Base-by-base conservation (phyloP, 1,140 invertebrate genomes). In the Oedothorax gibbosus region DNA sequence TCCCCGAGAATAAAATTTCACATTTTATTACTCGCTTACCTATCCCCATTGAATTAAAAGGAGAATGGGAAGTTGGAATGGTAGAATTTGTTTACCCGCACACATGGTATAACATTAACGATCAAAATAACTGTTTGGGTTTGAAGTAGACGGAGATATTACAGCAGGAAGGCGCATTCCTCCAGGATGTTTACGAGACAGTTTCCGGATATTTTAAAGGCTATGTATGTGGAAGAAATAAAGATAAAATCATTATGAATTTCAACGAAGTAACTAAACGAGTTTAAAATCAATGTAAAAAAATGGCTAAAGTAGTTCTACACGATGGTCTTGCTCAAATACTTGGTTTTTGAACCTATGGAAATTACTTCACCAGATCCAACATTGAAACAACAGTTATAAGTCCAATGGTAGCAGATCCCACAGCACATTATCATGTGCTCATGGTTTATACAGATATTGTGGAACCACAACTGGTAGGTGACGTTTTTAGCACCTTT, bases 391-490 rank as follows among this genome's bases (percentile, higher is more conserved):
- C 1, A 1, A n/a, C n/a, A 15, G 53, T 49, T 21, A 9, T 35
- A 60, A 76, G 73, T 57, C 73, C 73, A 57, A 57, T 76, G 14
- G 73, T 76, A 18, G 73, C 73, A 18, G 73, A 76, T 60, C 73
- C 73, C 8, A 60, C 7, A 35, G 9, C 53, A 14, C 10, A 51
- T 49, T 57, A 21, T 76, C 53, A 51, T 11, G 53, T 76, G 0
- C n/a, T 79, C 7, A 65, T 50, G n/a, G 60, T 79, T 15, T 79
- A 79, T 66, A 50, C 7, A 10, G 76, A 79, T 51, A 20, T 66
- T n/a, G 76, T 79, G 49, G 57, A 64, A 12, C 62, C 57, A 4
- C 60, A 79, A 79, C 64, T 79, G 10, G 64, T 79, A 79, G 62
- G 57, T 35, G 49, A 64, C 18, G 60, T 79, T 66, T 60, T 12